Evolutionary conservation across 2,888 invertebrate genomes (phyloP), one percentile per base, ranked within the genome.

Genomic region (Hirtodrosophila cameraria): DNA sequence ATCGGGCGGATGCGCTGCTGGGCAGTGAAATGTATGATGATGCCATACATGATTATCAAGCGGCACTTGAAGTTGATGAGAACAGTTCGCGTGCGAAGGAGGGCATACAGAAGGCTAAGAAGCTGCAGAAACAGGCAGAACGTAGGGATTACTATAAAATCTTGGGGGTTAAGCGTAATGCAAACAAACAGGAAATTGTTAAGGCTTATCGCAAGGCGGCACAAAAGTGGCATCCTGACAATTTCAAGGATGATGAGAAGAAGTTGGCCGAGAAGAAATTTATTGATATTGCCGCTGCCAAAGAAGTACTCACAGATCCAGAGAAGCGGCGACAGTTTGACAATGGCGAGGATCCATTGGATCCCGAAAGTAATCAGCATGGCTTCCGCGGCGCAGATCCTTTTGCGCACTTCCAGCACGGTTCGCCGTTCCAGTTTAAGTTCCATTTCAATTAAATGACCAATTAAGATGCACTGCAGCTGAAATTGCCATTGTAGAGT

Each of bases 141-240:
- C 95, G 95, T 87, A 92, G 98, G 73, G 99, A 99, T 91, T 99
- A 99, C 91, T 99, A 99, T 91, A 99, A 99, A 92, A 90, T 90
- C 2, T 60, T 90, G 20, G 96, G 95, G 9, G 98, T 99, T 1
- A 95, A 96, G 88, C 93, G 97, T 88, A 94, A 94, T 46, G 99
- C 99, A 1, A 94, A 92, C 42, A 99, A 99, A 91, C 95, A 95
- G 87, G 97, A 99, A 90, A 97, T 99, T 35, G 92, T 94, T 9
- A 99, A 99, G 92, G 99, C 98, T 12, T 99, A 99, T 91, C 94
- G 99, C 73, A 97, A 97, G 92, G 94, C 97, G 46, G 99, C 99
- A 9, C 97, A 97, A 91, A 96, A 98, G 91, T 99, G 99, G 99
- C 99, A 99, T 92, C 99, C 99, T 0, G 99, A 99, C 91, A 97